phyloP scores from a whole-genome alignment of 2,797 vertebrate genomes.

The Ptychobarbus kaznakovi region DNA sequence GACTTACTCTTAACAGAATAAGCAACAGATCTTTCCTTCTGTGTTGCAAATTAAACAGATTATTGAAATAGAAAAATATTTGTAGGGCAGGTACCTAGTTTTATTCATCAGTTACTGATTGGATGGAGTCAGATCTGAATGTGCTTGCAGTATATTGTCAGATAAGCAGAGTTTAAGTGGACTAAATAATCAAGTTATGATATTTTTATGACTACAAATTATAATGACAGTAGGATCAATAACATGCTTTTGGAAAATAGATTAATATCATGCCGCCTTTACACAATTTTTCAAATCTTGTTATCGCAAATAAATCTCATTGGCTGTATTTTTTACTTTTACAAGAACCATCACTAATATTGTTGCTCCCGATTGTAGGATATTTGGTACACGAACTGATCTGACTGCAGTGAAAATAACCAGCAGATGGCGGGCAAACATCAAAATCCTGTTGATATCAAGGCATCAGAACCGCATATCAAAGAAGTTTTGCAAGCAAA shows the following conservation, averaged over 20 bases:
- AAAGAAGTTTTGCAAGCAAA: neutral
- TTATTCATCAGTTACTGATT: neutral
- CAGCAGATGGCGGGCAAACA: slow-evolving; percentile 25
- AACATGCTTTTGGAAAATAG: neutral
- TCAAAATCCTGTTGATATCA: neutral
- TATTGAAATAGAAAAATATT: neutral
- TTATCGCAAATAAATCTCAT: neutral
- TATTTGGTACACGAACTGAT: neutral
- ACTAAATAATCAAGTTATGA: slow-evolving; percentile 2
- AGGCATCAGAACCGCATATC: neutral
- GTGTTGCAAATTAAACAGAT: neutral
- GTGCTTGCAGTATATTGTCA: neutral
- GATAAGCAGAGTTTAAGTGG: neutral
- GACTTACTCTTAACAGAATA: neutral
- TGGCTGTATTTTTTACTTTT: neutral
- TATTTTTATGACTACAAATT: neutral
- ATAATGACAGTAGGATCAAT: neutral
- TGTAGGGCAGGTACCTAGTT: neutral
- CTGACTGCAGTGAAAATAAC: slow-evolving; percentile 14
- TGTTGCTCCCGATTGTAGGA: neutral
- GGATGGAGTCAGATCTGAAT: neutral
- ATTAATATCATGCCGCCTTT: neutral
- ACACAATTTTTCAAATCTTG: neutral
- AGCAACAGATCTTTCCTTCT: neutral
- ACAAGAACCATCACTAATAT: neutral